Evolutionary conservation across 2,888 invertebrate genomes (phyloP).

Genomic region (Drosophila tripunctata): DNA sequence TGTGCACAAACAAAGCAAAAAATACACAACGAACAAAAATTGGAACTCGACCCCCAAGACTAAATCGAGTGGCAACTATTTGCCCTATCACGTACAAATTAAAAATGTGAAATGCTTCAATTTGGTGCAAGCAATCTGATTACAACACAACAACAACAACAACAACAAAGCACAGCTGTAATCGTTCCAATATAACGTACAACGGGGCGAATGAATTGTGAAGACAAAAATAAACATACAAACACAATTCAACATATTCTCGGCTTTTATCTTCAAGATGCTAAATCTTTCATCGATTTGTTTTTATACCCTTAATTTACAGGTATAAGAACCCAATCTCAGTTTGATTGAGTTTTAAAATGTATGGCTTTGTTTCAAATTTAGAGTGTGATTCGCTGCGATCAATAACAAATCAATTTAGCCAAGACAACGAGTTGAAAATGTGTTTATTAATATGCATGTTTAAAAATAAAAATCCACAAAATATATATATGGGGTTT

Average conservation of each 20-base stretch:
- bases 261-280: too few relatives aligned
- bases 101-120: slow-evolving; percentile 82
- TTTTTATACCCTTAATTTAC: too few relatives aligned
- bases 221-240: background rate
- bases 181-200: slow-evolving; percentile 14
- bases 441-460: slow-evolving; percentile 15
- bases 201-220: slow-evolving; percentile 8
- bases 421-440: slow-evolving; percentile 5
- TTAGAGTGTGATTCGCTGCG: background rate
- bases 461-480: background rate
- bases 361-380: slow-evolving; percentile 8
- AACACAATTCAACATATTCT: background rate
- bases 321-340: too few relatives aligned
- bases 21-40: slow-evolving; percentile 12
- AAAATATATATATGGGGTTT: background rate
- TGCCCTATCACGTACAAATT: slow-evolving; percentile 83
- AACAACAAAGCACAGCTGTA: slow-evolving; percentile 11
- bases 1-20: slow-evolving; percentile 57
- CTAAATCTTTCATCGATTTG: too few relatives aligned
- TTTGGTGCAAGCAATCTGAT: slow-evolving; percentile 62
- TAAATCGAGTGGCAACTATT: slow-evolving; percentile 72
- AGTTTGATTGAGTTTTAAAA: background rate
- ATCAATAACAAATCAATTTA: slow-evolving; percentile 15
- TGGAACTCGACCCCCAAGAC: slow-evolving; percentile 36
- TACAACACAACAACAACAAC: slow-evolving; percentile 39